Evolutionary conservation across 2,888 invertebrate species (phyloP).

Genomic region (Onchidella celtica): DNA sequence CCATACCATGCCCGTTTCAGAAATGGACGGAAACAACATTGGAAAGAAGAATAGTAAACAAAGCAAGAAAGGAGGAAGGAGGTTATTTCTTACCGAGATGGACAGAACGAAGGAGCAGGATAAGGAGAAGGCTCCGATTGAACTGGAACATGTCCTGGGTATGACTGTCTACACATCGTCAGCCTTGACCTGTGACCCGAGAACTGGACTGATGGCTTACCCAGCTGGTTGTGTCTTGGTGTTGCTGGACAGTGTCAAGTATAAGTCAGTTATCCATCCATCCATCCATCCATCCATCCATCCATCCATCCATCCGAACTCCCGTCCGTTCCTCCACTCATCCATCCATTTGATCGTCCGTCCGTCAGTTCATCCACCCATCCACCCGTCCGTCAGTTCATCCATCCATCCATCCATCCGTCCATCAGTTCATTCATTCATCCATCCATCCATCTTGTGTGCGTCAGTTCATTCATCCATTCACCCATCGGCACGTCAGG

Average conservation of each 20-base stretch:
- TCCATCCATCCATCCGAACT: not conserved
- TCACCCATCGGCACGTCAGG: too few relatives aligned
- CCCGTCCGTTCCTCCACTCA: not conserved
- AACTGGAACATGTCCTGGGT: slow-evolving; percentile 41
- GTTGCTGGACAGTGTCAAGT: slow-evolving; percentile 41
- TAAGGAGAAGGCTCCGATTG: not conserved
- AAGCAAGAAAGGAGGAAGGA: not conserved
- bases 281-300: not conserved
- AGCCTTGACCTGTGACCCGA: slow-evolving; percentile 44
- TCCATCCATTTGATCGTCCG: not conserved
- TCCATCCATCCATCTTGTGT: too few relatives aligned
- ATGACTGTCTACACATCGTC: slow-evolving; percentile 45
- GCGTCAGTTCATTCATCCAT: too few relatives aligned
- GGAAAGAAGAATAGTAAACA: not conserved
- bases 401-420: too few relatives aligned
- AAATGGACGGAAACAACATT: slow-evolving; percentile 25
- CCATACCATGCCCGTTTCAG: too few relatives aligned
- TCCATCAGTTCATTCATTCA: too few relatives aligned
- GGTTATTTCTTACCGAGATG: not conserved
- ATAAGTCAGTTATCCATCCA: slow-evolving; percentile 39
- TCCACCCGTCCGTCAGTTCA: too few relatives aligned
- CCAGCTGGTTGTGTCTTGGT: slow-evolving; percentile 44
- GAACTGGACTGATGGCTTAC: slow-evolving; percentile 43
- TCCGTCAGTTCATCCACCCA: too few relatives aligned
- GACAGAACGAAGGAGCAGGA: slow-evolving; percentile 21